Evolutionary conservation across 1,140 invertebrate species (phyloP).

Genomic region (Drosophila pandora): DNA sequence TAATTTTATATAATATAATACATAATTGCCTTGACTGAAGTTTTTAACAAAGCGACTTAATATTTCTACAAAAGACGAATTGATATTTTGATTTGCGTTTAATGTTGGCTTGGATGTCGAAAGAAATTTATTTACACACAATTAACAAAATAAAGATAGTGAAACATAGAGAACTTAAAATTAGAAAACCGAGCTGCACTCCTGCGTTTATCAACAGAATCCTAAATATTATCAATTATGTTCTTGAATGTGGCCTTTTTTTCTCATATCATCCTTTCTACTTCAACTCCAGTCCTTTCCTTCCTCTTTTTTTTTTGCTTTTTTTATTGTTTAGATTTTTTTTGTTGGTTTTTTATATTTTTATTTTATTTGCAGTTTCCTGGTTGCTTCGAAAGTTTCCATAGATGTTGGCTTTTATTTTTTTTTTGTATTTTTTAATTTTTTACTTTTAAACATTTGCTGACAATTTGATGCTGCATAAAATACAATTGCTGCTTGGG

Average conservation of each 20-base stretch:
- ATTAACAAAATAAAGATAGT: constrained; percentile 54
- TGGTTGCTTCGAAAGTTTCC: constrained; percentile 30
- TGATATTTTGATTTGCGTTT: constrained; percentile 66
- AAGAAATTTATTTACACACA: constrained; percentile 73
- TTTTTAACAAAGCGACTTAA: constrained; percentile 58
- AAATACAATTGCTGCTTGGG: constrained; percentile 81
- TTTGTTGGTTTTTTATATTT: constrained; percentile 38
- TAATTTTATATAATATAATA: constrained; percentile 74
- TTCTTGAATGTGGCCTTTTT: constrained; percentile 52
- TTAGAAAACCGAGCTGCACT: constrained; percentile 66
- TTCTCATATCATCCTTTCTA: constrained; percentile 16
- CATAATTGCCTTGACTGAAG: constrained; percentile 76
- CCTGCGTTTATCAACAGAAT: constrained; percentile 55
- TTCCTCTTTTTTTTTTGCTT: constrained; percentile 15
- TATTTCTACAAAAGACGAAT: constrained; percentile 65
- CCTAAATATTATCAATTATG: constrained; percentile 44
- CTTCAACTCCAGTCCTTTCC: constrained; percentile 27
- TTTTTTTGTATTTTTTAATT: constrained; percentile 55
- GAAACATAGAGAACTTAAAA: constrained; percentile 64
- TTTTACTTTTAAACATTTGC: constrained; percentile 75
- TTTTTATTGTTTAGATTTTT: constrained; percentile 38
- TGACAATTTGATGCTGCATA: constrained; percentile 80
- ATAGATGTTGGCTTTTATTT: constrained; percentile 10
- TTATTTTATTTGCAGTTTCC: constrained; percentile 31
- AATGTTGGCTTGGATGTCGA: constrained; percentile 38